Evolutionary conservation across 2,888 invertebrate species (phyloP), one percentile per base, ranked within the genome.

Genomic region (Nemotelus pantherinus): DNA sequence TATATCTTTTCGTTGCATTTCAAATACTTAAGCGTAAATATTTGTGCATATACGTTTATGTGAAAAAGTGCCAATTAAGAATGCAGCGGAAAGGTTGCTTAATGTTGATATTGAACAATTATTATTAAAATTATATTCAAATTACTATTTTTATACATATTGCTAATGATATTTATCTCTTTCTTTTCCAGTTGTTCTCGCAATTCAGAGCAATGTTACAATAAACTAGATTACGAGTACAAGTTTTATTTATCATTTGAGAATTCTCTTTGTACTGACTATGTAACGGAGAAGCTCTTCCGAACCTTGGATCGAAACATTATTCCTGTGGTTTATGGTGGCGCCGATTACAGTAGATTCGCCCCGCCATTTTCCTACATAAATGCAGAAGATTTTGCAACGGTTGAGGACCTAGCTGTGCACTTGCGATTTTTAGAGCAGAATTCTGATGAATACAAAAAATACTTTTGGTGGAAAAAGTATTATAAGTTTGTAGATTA

Each of bases 211-310:
- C 85, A 82, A 53, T 89, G 89, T 78, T 82, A 84, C 47, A 81
- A 81, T 10, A 85, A 85, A 84, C 78, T 88, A 50, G 88, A 88
- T 80, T 84, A 85, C 25, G 88, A 90, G 78, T 93, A 93, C 83
- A 91, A 90, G 83, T 93, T 93, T 83, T 92, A 93, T 82, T 85
- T 93, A 77, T 85, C 89, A 9, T 93, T 92, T 82, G 93, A 93
- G 83, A 93, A 93, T 83, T 91, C 92, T 9, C 88, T 92, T 78
- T 93, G 93, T 85, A 85, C 87, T 65, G 92, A 93, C 84, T 93
- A 93, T 83, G 90, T 93, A 57, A 92, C 92, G 0, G 92, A 93
- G 83, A 93, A 93, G 84, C 81, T 87, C 0, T 87, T 82, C 63
- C 82, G 80, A 10, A 82, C 82, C 0, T 78, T 87, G 48, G 77